These are phyloP conservation scores for Tychaedon coryphoeus DNA, from an alignment of 2,113 vertebrate species.

Conservation along the genomic window DNA sequence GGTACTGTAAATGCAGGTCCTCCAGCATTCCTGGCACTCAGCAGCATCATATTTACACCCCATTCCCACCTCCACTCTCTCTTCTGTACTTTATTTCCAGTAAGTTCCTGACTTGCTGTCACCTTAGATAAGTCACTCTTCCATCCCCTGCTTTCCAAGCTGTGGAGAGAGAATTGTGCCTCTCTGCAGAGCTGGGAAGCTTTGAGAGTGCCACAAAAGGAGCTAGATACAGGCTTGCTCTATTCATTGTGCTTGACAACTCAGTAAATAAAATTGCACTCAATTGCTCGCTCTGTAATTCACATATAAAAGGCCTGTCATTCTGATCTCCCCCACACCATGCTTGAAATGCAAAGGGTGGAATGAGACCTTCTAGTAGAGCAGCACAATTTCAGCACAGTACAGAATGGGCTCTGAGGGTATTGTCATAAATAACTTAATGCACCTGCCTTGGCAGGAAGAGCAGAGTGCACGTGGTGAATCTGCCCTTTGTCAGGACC, in stretches of 20 bases:
- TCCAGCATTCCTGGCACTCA: background rate
- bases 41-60: background rate
- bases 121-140: background rate
- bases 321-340: slow-evolving; percentile 25
- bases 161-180: slow-evolving; percentile 5
- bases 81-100: background rate
- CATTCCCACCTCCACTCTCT: background rate
- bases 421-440: background rate
- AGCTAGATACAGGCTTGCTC: slow-evolving; percentile 29
- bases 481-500: fast-evolving
- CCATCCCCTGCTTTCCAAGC: background rate
- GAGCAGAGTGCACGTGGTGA: fast-evolving
- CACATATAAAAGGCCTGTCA: slow-evolving; percentile 55
- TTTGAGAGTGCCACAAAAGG: slow-evolving; percentile 27
- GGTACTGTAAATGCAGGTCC: background rate
- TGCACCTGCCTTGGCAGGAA: background rate
- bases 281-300: slow-evolving; percentile 38
- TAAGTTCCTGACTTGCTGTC: slow-evolving; percentile 7
- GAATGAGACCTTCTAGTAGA: slow-evolving; percentile 9
- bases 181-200: slow-evolving; percentile 4
- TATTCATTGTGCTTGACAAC: slow-evolving; percentile 55
- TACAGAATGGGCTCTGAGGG: background rate
- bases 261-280: slow-evolving; percentile 65
- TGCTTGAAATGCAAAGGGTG: slow-evolving; percentile 33
- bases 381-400: background rate